phyloP scores from a whole-genome alignment of 2,888 invertebrate genomes.

The Caenorhabditis sp. region DNA sequence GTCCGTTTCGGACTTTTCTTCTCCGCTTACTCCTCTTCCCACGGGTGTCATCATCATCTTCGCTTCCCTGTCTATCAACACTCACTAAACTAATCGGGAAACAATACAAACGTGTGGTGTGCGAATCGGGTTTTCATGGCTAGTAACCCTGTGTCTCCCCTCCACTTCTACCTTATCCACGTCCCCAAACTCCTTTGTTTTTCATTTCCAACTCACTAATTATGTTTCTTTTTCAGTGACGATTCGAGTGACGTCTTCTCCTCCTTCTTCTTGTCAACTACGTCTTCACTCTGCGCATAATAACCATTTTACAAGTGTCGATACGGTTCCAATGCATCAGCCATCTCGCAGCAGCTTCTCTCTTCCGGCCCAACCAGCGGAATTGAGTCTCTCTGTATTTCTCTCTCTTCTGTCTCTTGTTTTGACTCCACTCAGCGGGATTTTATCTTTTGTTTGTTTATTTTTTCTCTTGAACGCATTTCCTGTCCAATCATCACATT shows the following conservation, averaged over 20 bases:
- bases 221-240: slow-evolving; percentile 38
- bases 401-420: slow-evolving; percentile 50
- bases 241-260: slow-evolving; percentile 8
- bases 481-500: slow-evolving; percentile 24
- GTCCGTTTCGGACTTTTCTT: slow-evolving; percentile 31
- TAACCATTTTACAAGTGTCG: slow-evolving; percentile 66
- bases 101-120: slow-evolving; percentile 24
- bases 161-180: slow-evolving; percentile 16
- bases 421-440: slow-evolving; percentile 54
- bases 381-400: slow-evolving; percentile 45
- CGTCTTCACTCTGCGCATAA: slow-evolving; percentile 48
- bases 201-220: neutral
- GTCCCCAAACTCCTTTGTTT: neutral
- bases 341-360: slow-evolving; percentile 53
- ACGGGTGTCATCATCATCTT: slow-evolving; percentile 24
- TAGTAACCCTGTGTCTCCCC: slow-evolving; percentile 12
- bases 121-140: slow-evolving; percentile 1
- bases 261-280: slow-evolving; percentile 1
- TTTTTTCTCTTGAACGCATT: slow-evolving; percentile 44
- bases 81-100: slow-evolving; percentile 50
- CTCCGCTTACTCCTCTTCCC: slow-evolving; percentile 29
- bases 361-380: neutral
- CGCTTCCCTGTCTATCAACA: slow-evolving; percentile 3
- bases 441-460: slow-evolving; percentile 42
- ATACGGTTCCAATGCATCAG: slow-evolving; percentile 64